These are phyloP conservation scores for Drosophila rubida DNA, from an alignment of 2,888 invertebrate species.

Conservation along the genomic window DNA sequence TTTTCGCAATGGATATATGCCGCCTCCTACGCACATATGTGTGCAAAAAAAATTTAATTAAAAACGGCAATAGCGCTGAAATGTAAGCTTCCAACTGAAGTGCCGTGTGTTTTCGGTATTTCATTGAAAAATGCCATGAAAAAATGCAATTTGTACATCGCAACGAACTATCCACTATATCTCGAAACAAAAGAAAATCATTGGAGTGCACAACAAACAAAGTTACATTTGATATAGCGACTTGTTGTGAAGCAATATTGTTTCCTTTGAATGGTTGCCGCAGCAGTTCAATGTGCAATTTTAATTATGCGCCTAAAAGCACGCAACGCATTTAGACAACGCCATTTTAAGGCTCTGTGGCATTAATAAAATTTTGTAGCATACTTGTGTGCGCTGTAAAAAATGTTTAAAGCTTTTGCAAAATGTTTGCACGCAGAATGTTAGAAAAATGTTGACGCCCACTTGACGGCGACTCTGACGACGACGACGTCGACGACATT, in stretches of 20 bases:
- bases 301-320: conserved; percentile 14
- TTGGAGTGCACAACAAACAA: not conserved
- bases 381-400: conserved; percentile 38
- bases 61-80: conserved; percentile 35
- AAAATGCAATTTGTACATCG: conserved; percentile 10
- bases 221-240: not conserved
- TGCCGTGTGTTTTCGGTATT: conserved; percentile 1
- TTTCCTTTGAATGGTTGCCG: not conserved
- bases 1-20: conserved; percentile 56
- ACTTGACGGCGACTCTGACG: conserved; percentile 47
- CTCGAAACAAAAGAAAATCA: conserved; percentile 7
- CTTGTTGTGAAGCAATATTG: not conserved
- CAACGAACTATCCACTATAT: conserved; percentile 3
- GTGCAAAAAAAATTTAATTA: conserved; percentile 49
- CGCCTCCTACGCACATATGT: conserved; percentile 19
- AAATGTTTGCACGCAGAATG: conserved; percentile 38
- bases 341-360: conserved; percentile 17
- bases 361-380: conserved; percentile 38
- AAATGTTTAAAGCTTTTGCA: conserved; percentile 49
- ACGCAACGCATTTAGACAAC: conserved; percentile 4
- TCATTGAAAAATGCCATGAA: not conserved
- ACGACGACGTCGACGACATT: no score
- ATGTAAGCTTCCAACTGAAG: conserved; percentile 30
- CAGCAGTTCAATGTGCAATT: not conserved
- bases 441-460: conserved; percentile 54